Conservation (phyloP, 2,888 invertebrate genomes). For the Pachliopta kotzebuea region DNA sequence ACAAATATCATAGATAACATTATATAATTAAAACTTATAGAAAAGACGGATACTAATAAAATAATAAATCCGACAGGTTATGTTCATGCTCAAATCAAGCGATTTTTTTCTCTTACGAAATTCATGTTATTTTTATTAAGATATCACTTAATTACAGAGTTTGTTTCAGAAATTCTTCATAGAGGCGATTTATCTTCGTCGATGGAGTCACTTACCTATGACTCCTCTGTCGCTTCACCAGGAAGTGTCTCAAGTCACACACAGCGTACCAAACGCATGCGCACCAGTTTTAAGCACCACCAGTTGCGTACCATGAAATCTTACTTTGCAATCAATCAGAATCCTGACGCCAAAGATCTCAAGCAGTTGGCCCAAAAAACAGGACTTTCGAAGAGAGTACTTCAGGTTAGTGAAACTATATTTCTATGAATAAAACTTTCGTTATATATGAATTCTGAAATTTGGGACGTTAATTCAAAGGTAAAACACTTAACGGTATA, state of each 20-base stretch:
- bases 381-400: constrained; percentile 96
- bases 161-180: constrained; percentile 85
- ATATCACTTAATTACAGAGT: constrained; percentile 4
- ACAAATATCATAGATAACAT: too few relatives aligned
- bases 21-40: too few relatives aligned
- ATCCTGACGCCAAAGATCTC: constrained; percentile 99
- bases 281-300: constrained; percentile 99
- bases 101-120: neutral
- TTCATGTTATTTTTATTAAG: neutral
- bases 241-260: constrained; percentile 82
- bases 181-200: constrained; percentile 87
- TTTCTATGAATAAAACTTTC: neutral
- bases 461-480: neutral
- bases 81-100: too few relatives aligned
- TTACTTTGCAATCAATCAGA: constrained; percentile 99
- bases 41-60: too few relatives aligned
- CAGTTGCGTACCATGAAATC: constrained; percentile 99
- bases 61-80: too few relatives aligned
- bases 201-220: constrained; percentile 89
- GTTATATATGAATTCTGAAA: too few relatives aligned
- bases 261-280: constrained; percentile 95
- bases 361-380: constrained; percentile 99
- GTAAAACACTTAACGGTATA: too few relatives aligned
- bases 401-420: constrained; percentile 86
- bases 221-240: constrained; percentile 86